Evolutionary conservation across 1,140 invertebrate genomes (phyloP).

Genomic region (Wiebesia pumilae): DNA sequence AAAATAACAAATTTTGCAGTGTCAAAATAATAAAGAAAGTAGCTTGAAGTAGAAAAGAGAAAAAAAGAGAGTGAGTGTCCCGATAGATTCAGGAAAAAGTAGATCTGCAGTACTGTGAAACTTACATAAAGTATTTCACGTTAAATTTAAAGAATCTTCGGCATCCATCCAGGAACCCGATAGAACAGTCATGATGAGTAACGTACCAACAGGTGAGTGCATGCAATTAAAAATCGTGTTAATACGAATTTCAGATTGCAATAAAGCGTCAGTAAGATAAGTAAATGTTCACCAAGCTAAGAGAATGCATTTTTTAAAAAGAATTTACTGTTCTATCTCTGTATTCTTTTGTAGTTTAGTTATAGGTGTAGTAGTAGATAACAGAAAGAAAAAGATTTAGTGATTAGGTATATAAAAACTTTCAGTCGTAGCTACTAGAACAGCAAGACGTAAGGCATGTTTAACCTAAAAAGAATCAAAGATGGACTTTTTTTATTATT

Average conservation of each 20-base stretch:
- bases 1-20: not conserved
- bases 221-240: not conserved
- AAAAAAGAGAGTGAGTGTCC: conserved; percentile 9
- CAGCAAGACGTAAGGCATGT: too few relatives aligned
- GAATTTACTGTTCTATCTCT: too few relatives aligned
- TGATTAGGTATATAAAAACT: too few relatives aligned
- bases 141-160: not conserved
- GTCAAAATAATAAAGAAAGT: conserved; percentile 15
- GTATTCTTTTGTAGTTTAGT: too few relatives aligned
- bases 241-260: not conserved
- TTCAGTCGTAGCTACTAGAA: too few relatives aligned
- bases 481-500: too few relatives aligned
- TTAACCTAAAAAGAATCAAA: too few relatives aligned
- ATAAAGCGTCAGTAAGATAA: not conserved
- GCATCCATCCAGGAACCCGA: not conserved
- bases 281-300: too few relatives aligned
- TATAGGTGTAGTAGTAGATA: too few relatives aligned
- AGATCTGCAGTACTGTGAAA: not conserved
- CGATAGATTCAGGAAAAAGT: conserved; percentile 1
- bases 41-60: conserved; percentile 38
- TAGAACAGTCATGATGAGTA: conserved; percentile 60
- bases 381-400: too few relatives aligned
- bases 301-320: too few relatives aligned
- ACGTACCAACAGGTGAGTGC: conserved; percentile 68
- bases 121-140: not conserved